phyloP scores from a whole-genome alignment of 2,888 invertebrate genomes.

The Apotomis turbidana region DNA sequence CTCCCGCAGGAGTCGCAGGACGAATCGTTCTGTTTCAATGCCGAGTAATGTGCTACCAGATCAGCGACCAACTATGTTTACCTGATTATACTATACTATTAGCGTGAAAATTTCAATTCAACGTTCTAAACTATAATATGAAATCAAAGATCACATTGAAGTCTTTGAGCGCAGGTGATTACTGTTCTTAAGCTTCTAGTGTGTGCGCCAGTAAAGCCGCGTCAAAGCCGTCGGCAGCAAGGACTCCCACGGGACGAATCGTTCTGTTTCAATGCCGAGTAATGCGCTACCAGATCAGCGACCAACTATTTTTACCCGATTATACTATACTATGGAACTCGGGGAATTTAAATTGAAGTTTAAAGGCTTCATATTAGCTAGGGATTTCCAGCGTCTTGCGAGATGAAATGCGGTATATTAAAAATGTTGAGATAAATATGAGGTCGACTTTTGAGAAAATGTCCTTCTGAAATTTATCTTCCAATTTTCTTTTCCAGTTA shows the following conservation, averaged over 20 bases:
- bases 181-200: constrained; percentile 7
- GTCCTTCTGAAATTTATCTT: no score
- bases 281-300: constrained; percentile 51
- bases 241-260: constrained; percentile 50
- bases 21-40: constrained; percentile 51
- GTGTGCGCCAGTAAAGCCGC: constrained; percentile 43
- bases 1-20: constrained; percentile 52
- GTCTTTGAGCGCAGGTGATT: not conserved
- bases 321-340: not conserved
- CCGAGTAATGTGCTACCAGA: constrained; percentile 53
- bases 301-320: constrained; percentile 50
- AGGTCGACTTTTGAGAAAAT: not conserved
- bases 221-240: constrained; percentile 46
- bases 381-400: not conserved
- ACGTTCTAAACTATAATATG: no score
- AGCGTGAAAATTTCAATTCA: no score
- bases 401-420: not conserved
- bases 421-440: not conserved
- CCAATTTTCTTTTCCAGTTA: no score
- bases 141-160: no score
- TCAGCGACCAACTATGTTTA: constrained; percentile 53
- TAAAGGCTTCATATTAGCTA: constrained; percentile 2
- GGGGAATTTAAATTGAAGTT: constrained; percentile 5
- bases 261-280: constrained; percentile 54
- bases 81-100: constrained; percentile 8